Base-by-base conservation (phyloP, 2,888 invertebrate species). In the Euspilapteryx auroguttella region DNA sequence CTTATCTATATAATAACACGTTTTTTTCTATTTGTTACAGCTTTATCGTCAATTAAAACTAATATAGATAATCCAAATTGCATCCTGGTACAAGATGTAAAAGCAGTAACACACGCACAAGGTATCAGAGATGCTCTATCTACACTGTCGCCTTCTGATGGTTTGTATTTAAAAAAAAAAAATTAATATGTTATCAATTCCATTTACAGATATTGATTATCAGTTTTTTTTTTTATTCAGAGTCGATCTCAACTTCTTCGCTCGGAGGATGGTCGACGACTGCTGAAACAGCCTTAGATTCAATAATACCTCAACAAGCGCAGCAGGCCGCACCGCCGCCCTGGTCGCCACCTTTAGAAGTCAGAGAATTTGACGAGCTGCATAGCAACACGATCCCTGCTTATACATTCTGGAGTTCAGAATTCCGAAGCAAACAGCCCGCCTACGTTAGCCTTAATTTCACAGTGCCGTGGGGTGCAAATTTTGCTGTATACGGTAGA, bases 401-500 rank as follows among this genome's bases (percentile, higher is more conserved):
- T 46, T 92, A 89, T 71, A 90, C 91, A 59, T 93, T 93, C 68
- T 94, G 93, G 94, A 93, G 92, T 66, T 85, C 91, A 36, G 93
- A 93, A 75, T 91, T 94, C 62, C 84, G 89, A 41, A 92, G 90
- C 76, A 91, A 91, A 63, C 90, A 91, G 63, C 90, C 90, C 37
- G 89, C 90, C 36, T 91, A 90, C 57, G 88, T 92, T 51, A 82
- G 88, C 45, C 82, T 92, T 68, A 94, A 94, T 69, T 87, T 94
- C 55, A 92, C 91, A 33, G 79, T 94, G 45, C 92, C 93, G 24
- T 91, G 92, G 89, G 91, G 91, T 44, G 90, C 91, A 28, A 93
- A 92, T 69, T 92, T 98, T 52, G 98, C 96, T 27, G 88, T 98
- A 35, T 95, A 97, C 63, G 95, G 95, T 15, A 81, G 97, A 40